Conservation (phyloP, 1,140 invertebrate species). For the Achroia grisella region DNA sequence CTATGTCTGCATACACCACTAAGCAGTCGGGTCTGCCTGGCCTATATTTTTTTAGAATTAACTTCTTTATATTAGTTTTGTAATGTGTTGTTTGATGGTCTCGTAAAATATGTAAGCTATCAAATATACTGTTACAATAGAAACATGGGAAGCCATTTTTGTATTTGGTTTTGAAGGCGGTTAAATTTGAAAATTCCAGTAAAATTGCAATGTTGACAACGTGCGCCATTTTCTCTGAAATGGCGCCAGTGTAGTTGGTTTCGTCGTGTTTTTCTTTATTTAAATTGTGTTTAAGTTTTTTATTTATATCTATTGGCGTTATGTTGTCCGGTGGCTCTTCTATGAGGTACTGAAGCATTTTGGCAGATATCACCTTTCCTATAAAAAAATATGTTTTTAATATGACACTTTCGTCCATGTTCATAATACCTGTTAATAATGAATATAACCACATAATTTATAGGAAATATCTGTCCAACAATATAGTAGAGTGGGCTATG, state of each 20-base stretch:
- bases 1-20: conserved; percentile 30
- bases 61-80: conserved; percentile 24
- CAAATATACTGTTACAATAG: conserved; percentile 27
- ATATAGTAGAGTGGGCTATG: no score
- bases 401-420: no score
- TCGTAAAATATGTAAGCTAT: conserved; percentile 17
- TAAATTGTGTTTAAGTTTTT: no score
- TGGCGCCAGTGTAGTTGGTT: not conserved
- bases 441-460: no score
- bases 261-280: no score
- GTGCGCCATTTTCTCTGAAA: conserved; percentile 20
- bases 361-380: no score
- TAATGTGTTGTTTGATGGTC: conserved; percentile 24
- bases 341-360: no score
- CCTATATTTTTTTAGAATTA: conserved; percentile 15
- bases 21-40: conserved; percentile 16
- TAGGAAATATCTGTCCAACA: no score
- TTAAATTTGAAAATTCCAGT: conserved; percentile 32
- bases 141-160: conserved; percentile 24
- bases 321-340: no score
- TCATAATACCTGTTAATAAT: no score
- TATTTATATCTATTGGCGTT: no score
- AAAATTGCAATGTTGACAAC: conserved; percentile 23
- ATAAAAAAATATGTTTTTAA: no score
- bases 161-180: conserved; percentile 30